Evolutionary conservation across 2,888 invertebrate genomes (phyloP).

Genomic region (Petrolisthes manimaculis): DNA sequence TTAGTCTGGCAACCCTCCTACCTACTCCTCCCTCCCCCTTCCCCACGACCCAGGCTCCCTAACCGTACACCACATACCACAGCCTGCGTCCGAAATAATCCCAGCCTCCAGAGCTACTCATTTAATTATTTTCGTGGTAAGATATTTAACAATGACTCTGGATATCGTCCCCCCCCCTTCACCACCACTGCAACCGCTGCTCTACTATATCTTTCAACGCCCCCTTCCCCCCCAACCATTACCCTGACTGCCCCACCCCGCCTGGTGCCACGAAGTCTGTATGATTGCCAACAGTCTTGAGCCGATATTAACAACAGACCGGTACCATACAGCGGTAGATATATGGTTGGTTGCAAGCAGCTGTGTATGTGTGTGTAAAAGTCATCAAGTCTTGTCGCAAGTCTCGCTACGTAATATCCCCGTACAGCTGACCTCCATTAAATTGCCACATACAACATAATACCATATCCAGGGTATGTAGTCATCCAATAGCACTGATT

Average conservation of each 20-base stretch:
- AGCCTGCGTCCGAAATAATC: no score
- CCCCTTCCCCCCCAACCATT: background rate
- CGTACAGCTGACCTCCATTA: no score
- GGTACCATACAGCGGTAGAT: no score
- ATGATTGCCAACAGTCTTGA: background rate
- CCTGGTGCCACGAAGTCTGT: background rate
- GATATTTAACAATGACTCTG: no score
- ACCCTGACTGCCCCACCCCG: background rate
- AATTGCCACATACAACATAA: no score
- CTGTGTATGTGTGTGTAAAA: background rate
- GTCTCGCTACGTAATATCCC: no score
- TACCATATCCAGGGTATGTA: no score
- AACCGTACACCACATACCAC: background rate
- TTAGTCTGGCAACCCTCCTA: background rate
- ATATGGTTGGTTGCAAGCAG: background rate
- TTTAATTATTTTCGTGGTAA: no score
- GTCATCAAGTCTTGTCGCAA: no score
- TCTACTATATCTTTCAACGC: background rate
- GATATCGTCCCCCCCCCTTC: background rate
- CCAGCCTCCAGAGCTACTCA: no score
- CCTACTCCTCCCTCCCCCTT: background rate
- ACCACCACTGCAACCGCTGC: background rate
- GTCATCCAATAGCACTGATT: no score
- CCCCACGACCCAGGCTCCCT: background rate
- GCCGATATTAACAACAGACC: no score